A percentile compares a stretch with the other conserved stretches of the same genome.
Conservation (phyloP, 2,797 vertebrate genomes). For the Pangasius djambal region DNA sequence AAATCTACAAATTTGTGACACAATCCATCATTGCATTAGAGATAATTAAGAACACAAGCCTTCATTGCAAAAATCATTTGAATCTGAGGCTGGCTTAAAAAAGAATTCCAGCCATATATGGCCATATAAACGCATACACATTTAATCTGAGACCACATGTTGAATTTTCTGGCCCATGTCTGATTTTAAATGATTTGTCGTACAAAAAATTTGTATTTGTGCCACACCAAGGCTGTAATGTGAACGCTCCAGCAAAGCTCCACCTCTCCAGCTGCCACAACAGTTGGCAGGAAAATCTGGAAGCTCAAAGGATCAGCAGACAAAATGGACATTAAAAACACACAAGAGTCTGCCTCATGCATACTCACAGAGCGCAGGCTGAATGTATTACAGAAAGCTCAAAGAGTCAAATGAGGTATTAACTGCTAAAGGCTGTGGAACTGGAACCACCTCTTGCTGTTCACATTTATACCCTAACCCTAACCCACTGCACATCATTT, state of each 20-base stretch:
- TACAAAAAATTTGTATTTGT: not conserved
- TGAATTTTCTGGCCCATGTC: not conserved
- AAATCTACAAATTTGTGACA: not conserved
- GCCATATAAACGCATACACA: not conserved
- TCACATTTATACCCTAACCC: not conserved
- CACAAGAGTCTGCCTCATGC: not conserved
- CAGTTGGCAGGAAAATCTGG: slow-evolving; percentile 21
- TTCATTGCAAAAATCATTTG: not conserved
- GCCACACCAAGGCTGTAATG: not conserved
- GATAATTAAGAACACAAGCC: not conserved
- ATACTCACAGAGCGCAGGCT: not conserved
- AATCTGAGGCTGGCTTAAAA: not conserved
- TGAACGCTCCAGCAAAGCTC: not conserved
- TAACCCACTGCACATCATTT: not conserved
- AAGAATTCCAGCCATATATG: not conserved
- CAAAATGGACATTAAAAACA: slow-evolving; percentile 18
- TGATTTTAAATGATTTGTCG: not conserved
- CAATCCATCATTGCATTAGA: not conserved
- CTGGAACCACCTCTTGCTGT: not conserved
- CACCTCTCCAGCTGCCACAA: slow-evolving; percentile 3
- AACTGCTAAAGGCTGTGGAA: not conserved
- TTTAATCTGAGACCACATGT: not conserved
- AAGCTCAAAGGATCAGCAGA: slow-evolving; percentile 25
- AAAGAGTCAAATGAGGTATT: not conserved
- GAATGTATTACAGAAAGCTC: not conserved